A percentile compares a stretch with the other conserved stretches of the same genome.
Evolutionary conservation across 2,797 vertebrate genomes (phyloP).

Genomic region (Numenius phaeopus): DNA sequence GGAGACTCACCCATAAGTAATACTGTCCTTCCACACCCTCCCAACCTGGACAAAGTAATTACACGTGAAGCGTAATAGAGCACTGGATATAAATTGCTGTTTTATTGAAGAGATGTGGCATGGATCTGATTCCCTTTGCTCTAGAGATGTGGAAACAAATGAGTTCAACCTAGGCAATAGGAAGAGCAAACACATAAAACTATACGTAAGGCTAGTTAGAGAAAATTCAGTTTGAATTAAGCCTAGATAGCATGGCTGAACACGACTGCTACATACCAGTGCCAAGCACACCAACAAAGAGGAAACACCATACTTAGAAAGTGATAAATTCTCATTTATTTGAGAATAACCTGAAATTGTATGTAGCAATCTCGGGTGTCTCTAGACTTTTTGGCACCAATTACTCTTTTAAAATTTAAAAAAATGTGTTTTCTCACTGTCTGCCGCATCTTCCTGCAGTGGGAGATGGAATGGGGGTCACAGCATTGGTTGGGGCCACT

Average conservation of each 20-base stretch:
- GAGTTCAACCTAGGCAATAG: not conserved
- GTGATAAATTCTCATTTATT: not conserved
- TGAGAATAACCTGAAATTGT: not conserved
- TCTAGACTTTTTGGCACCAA: not conserved
- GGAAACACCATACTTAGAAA: not conserved
- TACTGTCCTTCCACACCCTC: not conserved
- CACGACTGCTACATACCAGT: not conserved
- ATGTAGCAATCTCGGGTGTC: not conserved
- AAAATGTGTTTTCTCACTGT: not conserved
- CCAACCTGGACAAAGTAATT: not conserved
- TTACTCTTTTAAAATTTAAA: not conserved
- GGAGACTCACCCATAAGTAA: not conserved
- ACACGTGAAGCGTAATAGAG: not conserved
- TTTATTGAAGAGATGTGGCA: not conserved
- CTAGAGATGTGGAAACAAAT: not conserved
- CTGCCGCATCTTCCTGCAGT: not conserved
- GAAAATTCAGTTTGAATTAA: not conserved
- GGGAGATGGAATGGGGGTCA: not conserved
- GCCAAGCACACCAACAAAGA: not conserved
- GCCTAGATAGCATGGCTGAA: not conserved
- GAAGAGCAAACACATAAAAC: not conserved
- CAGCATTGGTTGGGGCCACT: fast-evolving
- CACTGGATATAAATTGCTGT: not conserved
- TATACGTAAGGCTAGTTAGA: not conserved
- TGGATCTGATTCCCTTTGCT: not conserved